Evolutionary conservation across 2,888 invertebrate genomes (phyloP).

Genomic region (Agrilus cyanescens): DNA sequence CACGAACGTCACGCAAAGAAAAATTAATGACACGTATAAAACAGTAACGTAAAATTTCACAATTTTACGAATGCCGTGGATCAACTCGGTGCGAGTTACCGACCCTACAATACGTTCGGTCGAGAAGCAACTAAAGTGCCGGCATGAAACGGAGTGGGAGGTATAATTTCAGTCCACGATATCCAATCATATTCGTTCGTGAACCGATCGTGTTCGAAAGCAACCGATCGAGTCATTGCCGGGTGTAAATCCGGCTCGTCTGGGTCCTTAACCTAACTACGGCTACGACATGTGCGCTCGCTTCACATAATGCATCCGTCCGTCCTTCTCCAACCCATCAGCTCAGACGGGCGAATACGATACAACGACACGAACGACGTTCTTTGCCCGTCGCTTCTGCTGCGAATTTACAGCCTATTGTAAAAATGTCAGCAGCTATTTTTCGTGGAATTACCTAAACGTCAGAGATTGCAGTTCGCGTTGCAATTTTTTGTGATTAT

Average conservation of each 20-base stretch:
- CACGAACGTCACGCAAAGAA: too few species aligned
- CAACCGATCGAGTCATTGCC: constrained; percentile 15
- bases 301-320: constrained; percentile 15
- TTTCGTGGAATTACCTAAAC: constrained; percentile 2
- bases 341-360: neutral
- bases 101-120: constrained; percentile 27
- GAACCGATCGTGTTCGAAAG: constrained; percentile 16
- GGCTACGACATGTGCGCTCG: constrained; percentile 27
- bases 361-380: constrained; percentile 5
- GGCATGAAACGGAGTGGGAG: constrained; percentile 16
- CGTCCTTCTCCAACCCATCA: constrained; percentile 12
- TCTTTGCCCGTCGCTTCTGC: constrained; percentile 3
- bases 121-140: constrained; percentile 23
- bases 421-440: constrained; percentile 21
- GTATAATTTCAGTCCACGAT: constrained; percentile 10
- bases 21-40: too few species aligned
- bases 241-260: constrained; percentile 35
- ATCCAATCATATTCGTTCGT: constrained; percentile 12
- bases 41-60: too few species aligned
- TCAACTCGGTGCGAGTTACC: neutral
- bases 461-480: too few species aligned
- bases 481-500: too few species aligned
- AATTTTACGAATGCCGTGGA: too few species aligned
- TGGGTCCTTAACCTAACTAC: constrained; percentile 41
- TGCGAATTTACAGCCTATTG: constrained; percentile 22